A percentile compares a stretch with the other conserved stretches of the same genome.
These are phyloP conservation scores for Portevinia maculata DNA, from an alignment of 2,888 invertebrate species.

Conservation along the genomic window DNA sequence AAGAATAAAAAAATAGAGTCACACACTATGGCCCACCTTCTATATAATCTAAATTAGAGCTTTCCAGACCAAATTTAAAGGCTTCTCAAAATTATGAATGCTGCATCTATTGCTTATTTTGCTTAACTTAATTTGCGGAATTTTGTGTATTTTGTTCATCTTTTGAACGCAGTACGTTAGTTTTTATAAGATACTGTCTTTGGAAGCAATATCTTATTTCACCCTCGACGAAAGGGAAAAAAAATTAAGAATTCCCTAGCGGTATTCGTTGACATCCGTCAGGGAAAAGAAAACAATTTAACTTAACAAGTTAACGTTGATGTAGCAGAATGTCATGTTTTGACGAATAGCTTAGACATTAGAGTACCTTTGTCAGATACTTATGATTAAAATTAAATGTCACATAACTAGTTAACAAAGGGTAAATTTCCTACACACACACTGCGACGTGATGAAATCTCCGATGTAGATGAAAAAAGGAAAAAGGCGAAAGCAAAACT, in stretches of 20 bases:
- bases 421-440: constrained; percentile 1
- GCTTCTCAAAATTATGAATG: too few relatives aligned
- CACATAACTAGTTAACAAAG: constrained; percentile 25
- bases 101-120: too few relatives aligned
- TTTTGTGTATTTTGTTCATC: too few relatives aligned
- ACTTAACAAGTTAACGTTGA: neutral
- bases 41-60: too few relatives aligned
- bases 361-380: constrained; percentile 39
- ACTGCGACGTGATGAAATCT: constrained; percentile 6
- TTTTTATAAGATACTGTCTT: too few relatives aligned
- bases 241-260: neutral
- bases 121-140: too few relatives aligned
- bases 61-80: too few relatives aligned
- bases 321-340: constrained; percentile 15
- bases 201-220: neutral
- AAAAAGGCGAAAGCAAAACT: constrained; percentile 43
- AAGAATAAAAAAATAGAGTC: too few relatives aligned
- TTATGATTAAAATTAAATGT: constrained; percentile 64
- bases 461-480: neutral
- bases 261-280: neutral
- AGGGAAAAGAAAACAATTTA: neutral
- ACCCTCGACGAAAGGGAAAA: neutral
- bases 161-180: too few relatives aligned
- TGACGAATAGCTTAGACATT: neutral
- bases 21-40: too few relatives aligned